Conservation (phyloP, 2,888 invertebrate genomes). For the Rhingia campestris region DNA sequence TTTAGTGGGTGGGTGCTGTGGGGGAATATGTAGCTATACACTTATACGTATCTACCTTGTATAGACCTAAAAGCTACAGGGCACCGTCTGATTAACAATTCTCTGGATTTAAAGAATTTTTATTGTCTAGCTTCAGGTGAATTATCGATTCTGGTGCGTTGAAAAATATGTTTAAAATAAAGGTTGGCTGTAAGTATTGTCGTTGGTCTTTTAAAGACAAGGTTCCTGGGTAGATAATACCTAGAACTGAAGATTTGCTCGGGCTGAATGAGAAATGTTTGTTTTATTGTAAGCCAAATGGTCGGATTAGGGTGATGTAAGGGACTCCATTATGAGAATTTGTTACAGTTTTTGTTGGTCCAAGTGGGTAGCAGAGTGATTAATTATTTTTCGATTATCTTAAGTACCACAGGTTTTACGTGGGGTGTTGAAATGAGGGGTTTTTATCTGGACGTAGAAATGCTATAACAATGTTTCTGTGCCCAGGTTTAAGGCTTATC, state of each 20-base stretch:
- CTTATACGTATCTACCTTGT: not conserved
- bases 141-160: slow-evolving; percentile 53
- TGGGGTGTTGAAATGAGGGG: slow-evolving; percentile 13
- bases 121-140: slow-evolving; percentile 70
- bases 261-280: slow-evolving; percentile 26
- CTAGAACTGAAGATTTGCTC: slow-evolving; percentile 12
- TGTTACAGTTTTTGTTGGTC: slow-evolving; percentile 30
- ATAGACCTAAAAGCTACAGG: slow-evolving; percentile 40
- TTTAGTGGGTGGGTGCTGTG: not conserved
- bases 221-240: slow-evolving; percentile 11
- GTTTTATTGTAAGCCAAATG: slow-evolving; percentile 42
- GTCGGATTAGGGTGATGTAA: slow-evolving; percentile 58
- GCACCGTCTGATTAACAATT: slow-evolving; percentile 68
- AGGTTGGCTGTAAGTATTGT: slow-evolving; percentile 44
- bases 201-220: slow-evolving; percentile 23
- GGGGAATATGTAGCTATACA: not conserved
- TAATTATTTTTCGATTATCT: slow-evolving; percentile 64
- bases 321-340: slow-evolving; percentile 55
- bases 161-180: slow-evolving; percentile 43
- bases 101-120: slow-evolving; percentile 67
- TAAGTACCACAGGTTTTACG: slow-evolving; percentile 28
- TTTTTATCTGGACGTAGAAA: slow-evolving; percentile 43
- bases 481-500: not conserved
- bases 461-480: slow-evolving; percentile 22
- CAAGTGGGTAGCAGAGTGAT: slow-evolving; percentile 36